Evolutionary conservation across 2,113 vertebrate species (phyloP), one percentile per base, ranked within the genome.

Genomic region (Cyphomyrus plagiostoma): DNA sequence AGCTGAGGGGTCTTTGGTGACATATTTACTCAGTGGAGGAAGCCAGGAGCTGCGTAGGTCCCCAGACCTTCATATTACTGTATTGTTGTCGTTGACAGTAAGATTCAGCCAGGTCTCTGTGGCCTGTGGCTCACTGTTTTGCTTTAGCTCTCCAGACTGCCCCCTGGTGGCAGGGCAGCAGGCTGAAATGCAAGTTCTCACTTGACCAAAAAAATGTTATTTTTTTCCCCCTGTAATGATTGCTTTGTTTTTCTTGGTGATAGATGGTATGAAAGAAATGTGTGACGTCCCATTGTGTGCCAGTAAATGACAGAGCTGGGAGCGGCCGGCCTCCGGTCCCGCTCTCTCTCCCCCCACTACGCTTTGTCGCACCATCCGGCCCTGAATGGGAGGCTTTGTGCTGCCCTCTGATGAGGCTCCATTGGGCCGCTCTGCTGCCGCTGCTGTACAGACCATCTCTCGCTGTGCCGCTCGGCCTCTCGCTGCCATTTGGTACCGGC

Each of bases 241-340:
- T 91, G 90, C 89, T 80, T 35, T 85, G 82, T 85, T 91, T 91
- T 56, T 92, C 92, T 93, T 88, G 91, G 91, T 93, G 92, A 86
- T 48, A 23, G 89, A 93, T 94, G 92, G 92, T 93, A 83, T n/a
- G 80, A 21, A 91, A 91, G 91, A 46, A 46, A 86, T 89, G 91
- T 94, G 88, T 94, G 94, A 93, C 91, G 89, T 91, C 86, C 91
- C 91, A 91, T 93, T 94, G 4, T 92, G 89, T 90, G 48, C 89
- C 92, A 88, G 92, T 92, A 95, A 96, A 95, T 95, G 93, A 93
- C 93, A 95, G 93, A 93, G 92, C 92, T 89, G 89, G 91, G 83
- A 92, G 88, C 91, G 90, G 90, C 88, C 58, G 58, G 52, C 30
- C 77, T 2, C 56, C 23, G 2, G 7, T 7, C 84, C 35, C 26